Evolutionary conservation across 2,888 invertebrate species (phyloP).

Genomic region (Scotopteryx bipunctaria): DNA sequence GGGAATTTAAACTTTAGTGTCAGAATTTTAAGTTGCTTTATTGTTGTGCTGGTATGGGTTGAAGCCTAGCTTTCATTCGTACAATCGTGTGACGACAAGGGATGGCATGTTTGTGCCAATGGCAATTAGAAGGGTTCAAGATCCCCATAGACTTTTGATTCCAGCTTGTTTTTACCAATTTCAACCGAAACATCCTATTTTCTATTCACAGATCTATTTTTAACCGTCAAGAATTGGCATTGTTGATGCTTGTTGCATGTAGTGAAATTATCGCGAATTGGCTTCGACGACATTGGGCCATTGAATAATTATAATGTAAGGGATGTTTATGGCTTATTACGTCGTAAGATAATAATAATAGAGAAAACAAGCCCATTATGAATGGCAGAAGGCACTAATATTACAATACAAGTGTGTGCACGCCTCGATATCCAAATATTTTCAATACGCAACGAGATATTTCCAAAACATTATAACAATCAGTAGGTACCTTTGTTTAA

Average conservation of each 20-base stretch:
- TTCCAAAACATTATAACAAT: constrained; percentile 22
- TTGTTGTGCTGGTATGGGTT: neutral
- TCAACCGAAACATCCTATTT: too few species aligned
- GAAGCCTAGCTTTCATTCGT: too few species aligned
- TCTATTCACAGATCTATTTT: neutral
- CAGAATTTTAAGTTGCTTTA: constrained; percentile 1
- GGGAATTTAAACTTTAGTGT: constrained; percentile 15
- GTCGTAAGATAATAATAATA: neutral
- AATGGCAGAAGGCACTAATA: neutral
- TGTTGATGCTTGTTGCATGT: neutral
- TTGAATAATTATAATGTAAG: neutral
- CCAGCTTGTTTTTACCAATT: too few species aligned
- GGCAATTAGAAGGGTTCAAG: too few species aligned
- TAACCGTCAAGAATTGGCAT: constrained; percentile 3
- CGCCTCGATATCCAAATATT: constrained; percentile 16
- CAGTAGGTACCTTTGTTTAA: constrained; percentile 8
- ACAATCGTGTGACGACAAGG: too few species aligned
- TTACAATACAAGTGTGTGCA: neutral
- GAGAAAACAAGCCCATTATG: neutral
- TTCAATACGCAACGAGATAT: constrained; percentile 19
- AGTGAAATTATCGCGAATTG: neutral
- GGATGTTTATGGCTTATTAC: neutral
- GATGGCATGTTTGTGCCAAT: too few species aligned
- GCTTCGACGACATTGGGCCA: neutral
- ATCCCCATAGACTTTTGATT: too few species aligned